A percentile compares a stretch with the other conserved stretches of the same genome.
Evolutionary conservation across 1,140 invertebrate species (phyloP).

Genomic region (Cyrtorhinus lividipennis): DNA sequence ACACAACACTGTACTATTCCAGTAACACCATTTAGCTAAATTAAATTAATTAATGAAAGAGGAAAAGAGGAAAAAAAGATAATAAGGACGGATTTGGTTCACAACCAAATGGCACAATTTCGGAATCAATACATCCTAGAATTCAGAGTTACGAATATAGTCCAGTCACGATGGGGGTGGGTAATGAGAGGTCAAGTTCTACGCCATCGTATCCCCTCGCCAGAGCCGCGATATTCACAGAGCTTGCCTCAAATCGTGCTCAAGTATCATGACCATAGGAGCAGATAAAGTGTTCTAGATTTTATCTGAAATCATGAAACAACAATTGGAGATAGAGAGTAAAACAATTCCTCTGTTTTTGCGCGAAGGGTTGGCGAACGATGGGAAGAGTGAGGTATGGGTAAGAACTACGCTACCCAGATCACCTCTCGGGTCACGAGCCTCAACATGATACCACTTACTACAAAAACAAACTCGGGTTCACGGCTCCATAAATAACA

Average conservation of each 20-base stretch:
- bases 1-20: no score
- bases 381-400: constrained; percentile 5
- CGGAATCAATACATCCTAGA: no score
- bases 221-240: not conserved
- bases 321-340: constrained; percentile 16
- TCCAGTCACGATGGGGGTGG: no score
- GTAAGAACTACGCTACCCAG: not conserved
- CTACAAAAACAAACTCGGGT: constrained; percentile 3
- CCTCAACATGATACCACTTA: constrained; percentile 13
- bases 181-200: constrained; percentile 6
- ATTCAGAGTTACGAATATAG: no score
- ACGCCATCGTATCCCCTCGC: not conserved
- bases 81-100: no score
- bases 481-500: not conserved
- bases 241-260: constrained; percentile 9
- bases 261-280: constrained; percentile 14
- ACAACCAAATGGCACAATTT: no score
- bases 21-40: no score
- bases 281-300: constrained; percentile 17
- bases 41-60: no score
- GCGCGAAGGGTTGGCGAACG: not conserved
- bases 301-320: constrained; percentile 17
- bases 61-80: no score
- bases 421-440: constrained; percentile 14
- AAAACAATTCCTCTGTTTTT: constrained; percentile 9